A percentile compares a stretch with the other conserved stretches of the same genome.
Evolutionary conservation across 2,113 vertebrate genomes (phyloP).

Genomic region (Sakesphorus luctuosus): DNA sequence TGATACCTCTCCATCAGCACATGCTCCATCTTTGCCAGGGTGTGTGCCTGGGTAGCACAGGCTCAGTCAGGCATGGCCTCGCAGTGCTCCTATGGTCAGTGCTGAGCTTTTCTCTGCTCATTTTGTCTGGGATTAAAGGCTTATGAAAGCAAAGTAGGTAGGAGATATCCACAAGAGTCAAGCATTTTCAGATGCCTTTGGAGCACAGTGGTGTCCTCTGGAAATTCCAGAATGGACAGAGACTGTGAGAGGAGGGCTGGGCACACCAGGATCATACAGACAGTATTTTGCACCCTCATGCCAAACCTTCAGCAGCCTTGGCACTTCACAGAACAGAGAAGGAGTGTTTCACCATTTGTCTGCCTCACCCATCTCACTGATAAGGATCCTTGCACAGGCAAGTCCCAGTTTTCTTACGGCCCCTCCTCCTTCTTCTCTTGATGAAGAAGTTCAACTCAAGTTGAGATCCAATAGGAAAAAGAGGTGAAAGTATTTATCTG

Average conservation of each 20-base stretch:
- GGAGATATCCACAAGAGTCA: not conserved
- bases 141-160: not conserved
- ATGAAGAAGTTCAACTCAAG: not conserved
- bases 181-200: not conserved
- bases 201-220: not conserved
- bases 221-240: not conserved
- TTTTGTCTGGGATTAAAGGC: not conserved
- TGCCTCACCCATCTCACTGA: not conserved
- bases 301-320: not conserved
- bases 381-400: not conserved
- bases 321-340: not conserved
- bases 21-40: not conserved
- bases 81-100: not conserved
- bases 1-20: not conserved
- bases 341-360: not conserved
- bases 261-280: not conserved
- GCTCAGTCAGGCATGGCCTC: accelerated
- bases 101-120: not conserved
- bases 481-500: not conserved
- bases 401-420: not conserved
- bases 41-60: not conserved
- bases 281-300: not conserved
- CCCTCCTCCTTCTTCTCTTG: not conserved
- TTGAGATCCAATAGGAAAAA: not conserved
- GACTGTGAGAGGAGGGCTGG: not conserved